A percentile compares a stretch with the other conserved stretches of the same genome.
These are phyloP conservation scores for Lateolabrax maculatus DNA, from an alignment of 2,797 vertebrate species.

Conservation along the genomic window DNA sequence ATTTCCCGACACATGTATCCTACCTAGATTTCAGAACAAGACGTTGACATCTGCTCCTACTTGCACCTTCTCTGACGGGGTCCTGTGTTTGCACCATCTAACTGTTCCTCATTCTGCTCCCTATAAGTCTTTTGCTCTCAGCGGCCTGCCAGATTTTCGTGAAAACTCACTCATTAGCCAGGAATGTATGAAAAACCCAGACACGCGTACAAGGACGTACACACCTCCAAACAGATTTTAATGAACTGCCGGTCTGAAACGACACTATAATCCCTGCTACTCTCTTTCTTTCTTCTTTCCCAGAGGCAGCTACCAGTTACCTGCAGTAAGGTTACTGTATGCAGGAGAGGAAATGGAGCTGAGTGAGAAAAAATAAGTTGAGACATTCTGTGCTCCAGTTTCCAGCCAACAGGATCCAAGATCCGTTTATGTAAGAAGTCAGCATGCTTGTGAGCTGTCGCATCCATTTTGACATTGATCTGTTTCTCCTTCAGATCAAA, in stretches of 20 bases:
- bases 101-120: conserved; percentile 35
- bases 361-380: conserved; percentile 11
- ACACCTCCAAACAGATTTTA: conserved; percentile 23
- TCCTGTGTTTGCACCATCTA: conserved; percentile 28
- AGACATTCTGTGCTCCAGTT: conserved; percentile 21
- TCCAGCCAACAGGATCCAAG: conserved; percentile 3
- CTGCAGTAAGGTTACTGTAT: conserved; percentile 45
- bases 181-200: conserved; percentile 3
- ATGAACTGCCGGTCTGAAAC: conserved; percentile 32
- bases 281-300: conserved; percentile 35
- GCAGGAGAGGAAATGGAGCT: conserved; percentile 22
- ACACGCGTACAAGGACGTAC: conserved; percentile 13
- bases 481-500: conserved; percentile 80
- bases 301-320: conserved; percentile 19
- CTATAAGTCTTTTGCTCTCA: conserved; percentile 5
- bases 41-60: too few relatives aligned
- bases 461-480: conserved; percentile 16
- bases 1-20: not conserved
- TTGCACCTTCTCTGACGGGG: not conserved
- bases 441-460: conserved; percentile 3
- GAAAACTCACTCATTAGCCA: conserved; percentile 6
- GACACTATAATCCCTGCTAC: not conserved
- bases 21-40: too few relatives aligned
- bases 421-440: not conserved
- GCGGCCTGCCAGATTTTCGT: not conserved